Base-by-base conservation (phyloP, 2,888 invertebrate genomes). In the Chironomus tentans region DNA sequence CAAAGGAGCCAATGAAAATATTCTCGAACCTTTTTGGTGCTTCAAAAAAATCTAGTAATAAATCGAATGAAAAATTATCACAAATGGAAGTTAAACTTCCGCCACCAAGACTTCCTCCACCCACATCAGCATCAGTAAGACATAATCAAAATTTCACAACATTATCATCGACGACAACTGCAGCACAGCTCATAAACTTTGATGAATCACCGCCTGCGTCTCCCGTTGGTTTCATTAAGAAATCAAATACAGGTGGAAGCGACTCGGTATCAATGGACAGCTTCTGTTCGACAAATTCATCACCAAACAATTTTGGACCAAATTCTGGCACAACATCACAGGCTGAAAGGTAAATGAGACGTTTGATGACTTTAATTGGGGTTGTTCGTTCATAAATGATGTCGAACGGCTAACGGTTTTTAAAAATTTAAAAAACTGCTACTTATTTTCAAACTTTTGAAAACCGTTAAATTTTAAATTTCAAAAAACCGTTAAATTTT, bases 211-310 rank as follows among this genome's bases (percentile, higher is more conserved):
- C 74, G 12, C 74, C 74, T 5, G 21, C 48, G 21, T 46, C 68
- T 22, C 65, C 65, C 10, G 24, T 65, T 13, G 21, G 24, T 24
- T 65, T 65, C 21, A 74, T 74, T 62, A 74, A 74, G 38, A 74
- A 74, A 74, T 47, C 74, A 47, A 74, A 74, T 61, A 74, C 74
- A 21, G 74, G 65, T 21, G 65, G 74, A 74, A 74, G 74, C 7
- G 74, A 74, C 21, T 74, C 62, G 7, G 68, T 74, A 2, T 74
- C 74, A 10, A 74, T 74, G 48, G 74, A 74, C 15, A 74, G 74
- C 22, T 74, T 74, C 24, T 74, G 74, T 48, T 74, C 74, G 21
- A 38, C 74, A 46, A 74, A 62, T 65, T 74, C 74, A 21, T 74
- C 74, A n/a, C 68, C 74, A 48, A 65, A 74, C n/a, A 74, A 74